Percentiles rank a stretch among this genome's conserved stretches.
Evolutionary conservation across 1,140 invertebrate genomes (phyloP).

Genomic region (Cataglyphis hispanica): DNA sequence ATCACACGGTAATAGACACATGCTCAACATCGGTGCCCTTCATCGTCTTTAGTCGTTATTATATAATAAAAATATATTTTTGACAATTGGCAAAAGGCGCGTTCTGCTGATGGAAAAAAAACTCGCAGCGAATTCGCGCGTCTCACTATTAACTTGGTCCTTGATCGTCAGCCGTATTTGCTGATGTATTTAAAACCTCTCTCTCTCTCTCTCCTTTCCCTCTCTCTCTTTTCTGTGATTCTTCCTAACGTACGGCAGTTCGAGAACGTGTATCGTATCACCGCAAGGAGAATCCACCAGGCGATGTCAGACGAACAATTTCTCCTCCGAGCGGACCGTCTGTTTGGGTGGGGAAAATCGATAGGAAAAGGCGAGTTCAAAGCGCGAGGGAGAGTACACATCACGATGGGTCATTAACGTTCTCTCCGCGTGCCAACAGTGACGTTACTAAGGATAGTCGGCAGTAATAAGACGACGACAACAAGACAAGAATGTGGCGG

Average conservation of each 20-base stretch:
- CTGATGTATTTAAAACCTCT: neutral
- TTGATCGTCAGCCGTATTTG: neutral
- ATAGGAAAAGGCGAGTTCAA: slow-evolving; percentile 77
- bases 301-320: slow-evolving; percentile 1
- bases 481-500: neutral
- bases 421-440: slow-evolving; percentile 33
- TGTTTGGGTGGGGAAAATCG: slow-evolving; percentile 80
- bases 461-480: neutral
- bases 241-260: neutral
- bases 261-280: neutral
- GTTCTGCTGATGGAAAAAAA: neutral
- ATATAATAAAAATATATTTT: neutral
- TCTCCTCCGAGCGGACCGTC: slow-evolving; percentile 40
- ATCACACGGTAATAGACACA: neutral
- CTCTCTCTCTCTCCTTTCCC: neutral
- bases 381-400: slow-evolving; percentile 52
- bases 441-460: neutral
- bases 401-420: slow-evolving; percentile 44
- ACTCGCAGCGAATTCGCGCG: neutral
- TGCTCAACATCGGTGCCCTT: neutral
- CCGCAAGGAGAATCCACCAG: neutral
- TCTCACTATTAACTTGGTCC: neutral
- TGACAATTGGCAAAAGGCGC: neutral
- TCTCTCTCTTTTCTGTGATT: neutral
- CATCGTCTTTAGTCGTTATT: neutral